A percentile compares a stretch with the other conserved stretches of the same genome.
Evolutionary conservation across 2,888 invertebrate species (phyloP).

Genomic region (Nycteola revayana): DNA sequence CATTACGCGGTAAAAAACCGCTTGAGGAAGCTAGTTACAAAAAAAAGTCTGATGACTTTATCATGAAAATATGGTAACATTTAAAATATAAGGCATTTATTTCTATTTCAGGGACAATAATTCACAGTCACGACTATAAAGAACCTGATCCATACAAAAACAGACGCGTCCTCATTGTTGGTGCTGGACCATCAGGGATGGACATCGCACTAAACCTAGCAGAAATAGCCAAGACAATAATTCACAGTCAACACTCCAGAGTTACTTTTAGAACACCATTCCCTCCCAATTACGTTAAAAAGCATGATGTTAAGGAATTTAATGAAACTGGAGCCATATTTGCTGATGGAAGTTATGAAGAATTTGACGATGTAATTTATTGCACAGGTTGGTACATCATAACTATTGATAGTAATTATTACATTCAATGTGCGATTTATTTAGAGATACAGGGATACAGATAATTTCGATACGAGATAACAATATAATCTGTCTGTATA

Average conservation of each 20-base stretch:
- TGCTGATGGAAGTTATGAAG: slow-evolving; percentile 81
- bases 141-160: slow-evolving; percentile 80
- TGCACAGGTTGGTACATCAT: slow-evolving; percentile 87
- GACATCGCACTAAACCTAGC: slow-evolving; percentile 86
- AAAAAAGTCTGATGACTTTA: too few relatives aligned
- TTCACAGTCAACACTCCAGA: slow-evolving; percentile 77
- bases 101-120: slow-evolving; percentile 82
- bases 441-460: too few relatives aligned
- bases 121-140: slow-evolving; percentile 89
- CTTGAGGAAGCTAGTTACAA: too few relatives aligned
- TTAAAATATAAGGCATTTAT: too few relatives aligned
- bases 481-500: too few relatives aligned
- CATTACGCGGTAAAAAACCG: too few relatives aligned
- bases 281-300: slow-evolving; percentile 72
- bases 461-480: too few relatives aligned
- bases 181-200: slow-evolving; percentile 88
- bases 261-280: slow-evolving; percentile 60
- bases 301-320: slow-evolving; percentile 76
- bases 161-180: slow-evolving; percentile 84
- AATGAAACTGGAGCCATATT: slow-evolving; percentile 79
- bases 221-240: slow-evolving; percentile 57
- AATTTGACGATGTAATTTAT: slow-evolving; percentile 85
- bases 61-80: too few relatives aligned
- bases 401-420: too few relatives aligned
- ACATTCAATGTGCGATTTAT: too few relatives aligned